Evolutionary conservation across 2,888 invertebrate species (phyloP).

Genomic region (Apodemia mormo): DNA sequence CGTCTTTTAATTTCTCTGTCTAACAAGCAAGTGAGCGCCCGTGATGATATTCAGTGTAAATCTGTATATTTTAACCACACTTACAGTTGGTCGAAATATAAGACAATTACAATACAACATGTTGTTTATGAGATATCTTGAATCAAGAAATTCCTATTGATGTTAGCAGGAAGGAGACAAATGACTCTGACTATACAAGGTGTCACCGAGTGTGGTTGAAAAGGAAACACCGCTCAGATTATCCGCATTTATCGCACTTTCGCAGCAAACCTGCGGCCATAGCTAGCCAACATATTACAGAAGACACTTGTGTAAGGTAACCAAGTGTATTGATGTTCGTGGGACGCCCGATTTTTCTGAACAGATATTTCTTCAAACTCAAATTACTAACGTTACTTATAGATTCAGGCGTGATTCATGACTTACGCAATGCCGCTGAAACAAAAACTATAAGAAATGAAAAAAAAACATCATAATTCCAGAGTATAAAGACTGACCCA

Average conservation of each 20-base stretch:
- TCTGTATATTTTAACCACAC: no score
- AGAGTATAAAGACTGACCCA: no score
- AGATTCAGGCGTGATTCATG: no score
- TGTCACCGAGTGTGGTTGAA: slow-evolving; percentile 1
- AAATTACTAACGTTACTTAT: no score
- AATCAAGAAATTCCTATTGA: neutral
- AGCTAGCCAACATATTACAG: neutral
- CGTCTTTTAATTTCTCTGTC: no score
- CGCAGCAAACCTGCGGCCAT: slow-evolving; percentile 9
- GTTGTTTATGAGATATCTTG: neutral
- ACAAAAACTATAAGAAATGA: no score
- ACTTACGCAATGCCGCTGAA: no score
- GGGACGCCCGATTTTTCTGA: neutral
- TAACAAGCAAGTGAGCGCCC: no score
- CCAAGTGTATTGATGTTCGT: neutral
- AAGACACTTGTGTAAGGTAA: neutral
- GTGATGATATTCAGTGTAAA: no score
- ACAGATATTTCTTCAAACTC: neutral
- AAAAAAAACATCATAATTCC: no score
- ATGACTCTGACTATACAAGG: neutral
- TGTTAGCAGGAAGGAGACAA: neutral
- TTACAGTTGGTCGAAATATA: no score
- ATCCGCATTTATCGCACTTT: slow-evolving; percentile 1
- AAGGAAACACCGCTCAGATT: slow-evolving; percentile 3
- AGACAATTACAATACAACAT: neutral